These are phyloP conservation scores for Melanocharis versteri DNA, from an alignment of 2,113 vertebrate species.

Conservation along the genomic window DNA sequence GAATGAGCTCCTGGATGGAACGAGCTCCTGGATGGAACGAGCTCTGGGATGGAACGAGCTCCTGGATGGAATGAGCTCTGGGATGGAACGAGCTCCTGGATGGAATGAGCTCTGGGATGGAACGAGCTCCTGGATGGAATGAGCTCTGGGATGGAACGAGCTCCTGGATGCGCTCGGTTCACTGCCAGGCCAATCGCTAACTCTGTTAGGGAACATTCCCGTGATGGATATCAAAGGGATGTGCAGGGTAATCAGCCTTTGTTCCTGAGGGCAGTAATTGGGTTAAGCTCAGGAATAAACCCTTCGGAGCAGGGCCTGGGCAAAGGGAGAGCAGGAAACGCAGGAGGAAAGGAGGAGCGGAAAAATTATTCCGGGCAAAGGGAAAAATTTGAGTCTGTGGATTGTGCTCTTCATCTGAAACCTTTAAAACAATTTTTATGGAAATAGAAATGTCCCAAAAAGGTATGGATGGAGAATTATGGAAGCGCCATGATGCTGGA, in stretches of 20 bases:
- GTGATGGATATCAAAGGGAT: constrained; percentile 53
- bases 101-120: not conserved
- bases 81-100: not conserved
- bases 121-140: too few relatives aligned
- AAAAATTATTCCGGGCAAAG: not conserved
- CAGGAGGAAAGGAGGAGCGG: not conserved
- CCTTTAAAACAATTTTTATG: fast-evolving
- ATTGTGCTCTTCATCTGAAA: not conserved
- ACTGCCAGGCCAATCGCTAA: not conserved
- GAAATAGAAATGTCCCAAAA: not conserved
- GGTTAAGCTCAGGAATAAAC: constrained; percentile 31
- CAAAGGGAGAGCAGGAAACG: not conserved
- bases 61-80: not conserved
- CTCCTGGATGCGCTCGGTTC: not conserved
- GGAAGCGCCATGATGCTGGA: not conserved
- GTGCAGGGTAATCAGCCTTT: constrained; percentile 18
- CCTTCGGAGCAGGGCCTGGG: not conserved
- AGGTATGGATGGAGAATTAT: fast-evolving
- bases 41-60: not conserved
- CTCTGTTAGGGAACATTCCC: not conserved
- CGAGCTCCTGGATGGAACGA: not conserved
- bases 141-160: not conserved
- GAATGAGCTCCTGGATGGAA: too few relatives aligned
- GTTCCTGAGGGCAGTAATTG: constrained; percentile 38
- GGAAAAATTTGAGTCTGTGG: not conserved